Evolutionary conservation across 2,113 vertebrate species (phyloP), one percentile per base, ranked within the genome.

Genomic region (Solenodon paradoxus): DNA sequence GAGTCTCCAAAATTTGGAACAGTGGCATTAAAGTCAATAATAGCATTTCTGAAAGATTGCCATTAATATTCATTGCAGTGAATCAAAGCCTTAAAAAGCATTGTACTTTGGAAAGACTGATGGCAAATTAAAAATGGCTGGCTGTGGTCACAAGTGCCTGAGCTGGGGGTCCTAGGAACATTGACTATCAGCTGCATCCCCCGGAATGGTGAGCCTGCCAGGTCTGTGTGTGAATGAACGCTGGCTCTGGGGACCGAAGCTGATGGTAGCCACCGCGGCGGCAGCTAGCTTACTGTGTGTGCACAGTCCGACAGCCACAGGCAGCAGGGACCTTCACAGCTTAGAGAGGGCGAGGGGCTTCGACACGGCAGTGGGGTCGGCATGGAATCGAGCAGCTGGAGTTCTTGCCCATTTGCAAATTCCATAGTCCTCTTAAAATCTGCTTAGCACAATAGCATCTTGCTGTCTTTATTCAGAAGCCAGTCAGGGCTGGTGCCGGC

Each of bases 1-100:
- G 94, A 85, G 49, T 90, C 55, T 95, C 49, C 57, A 83, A 86
- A 92, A 57, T 87, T 83, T 75, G 51, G 63, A 63, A 69, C 32
- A 74, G 45, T 40, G 88, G 77, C 42, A 64, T 49, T 64, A 66
- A 77, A 90, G n/a, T 57, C 57, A 90, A 5, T 89, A 90, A n/a
- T 40, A 57, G 95, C 57, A 72, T 82, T 91, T 92, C 45, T 85
- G 82, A 89, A 92, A 92, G 26, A 88, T 94, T 63, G 2, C 94
- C 74, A 49, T 92, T 78, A 88, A 59, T 79, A 80, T 94, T 95
- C 77, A 90, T 79, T 84, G 63, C 84, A 74, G 63, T 22, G 42
- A 85, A 75, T 61, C 74, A 95, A 81, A 87, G 80, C 32, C 80
- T 89, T 95, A 45, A 20, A 35, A 82, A 94, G 72, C 63, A 69